Base-by-base conservation (phyloP, 2,113 vertebrate species). In the Eulemur rufifrons region DNA sequence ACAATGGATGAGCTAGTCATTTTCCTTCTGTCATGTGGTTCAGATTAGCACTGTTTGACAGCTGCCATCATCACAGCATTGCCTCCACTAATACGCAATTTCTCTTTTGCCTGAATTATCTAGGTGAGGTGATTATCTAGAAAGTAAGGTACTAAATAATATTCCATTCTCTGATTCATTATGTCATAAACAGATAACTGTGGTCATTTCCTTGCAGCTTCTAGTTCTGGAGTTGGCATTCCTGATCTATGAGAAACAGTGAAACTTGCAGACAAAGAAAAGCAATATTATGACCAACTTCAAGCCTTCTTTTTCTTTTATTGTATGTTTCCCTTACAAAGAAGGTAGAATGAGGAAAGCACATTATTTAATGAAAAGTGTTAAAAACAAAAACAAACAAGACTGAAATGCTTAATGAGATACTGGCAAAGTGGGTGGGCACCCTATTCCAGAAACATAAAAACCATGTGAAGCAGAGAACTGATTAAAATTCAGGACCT, bases 21-120 rank as follows among this genome's bases (percentile, higher is more conserved):
- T 96, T 92, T 95, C 87, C 94, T 86, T 95, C 97, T 98, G 97
- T 93, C 94, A 89, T 91, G 96, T 95, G 97, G 50, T 97, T 97
- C 6, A 2, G 45, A 95, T 97, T 90, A 94, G 93, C 89, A 61
- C 71, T 82, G 45, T 95, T 97, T 97, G 94, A 96, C 96, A 97
- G 86, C 56, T 89, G 82, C 69, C 92, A 83, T 96, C 96, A 95
- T 95, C 80, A 71, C 84, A 97, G 95, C 76, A 94, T 98, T 95
- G 86, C 69, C 87, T 96, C 91, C 86, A 92, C 82, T 97, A 95
- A 96, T 92, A 77, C 4, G 94, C 93, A 61, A 37, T 21, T 98
- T 97, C 94, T 92, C 61, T 94, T 95, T 94, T 85, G 74, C 90
- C 96, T 97, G 78, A 97, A 82, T 98, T 90, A 96, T 96, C 86